These are phyloP conservation scores for Psococerastis gibbosa DNA, from an alignment of 2,888 invertebrate species.

Conservation along the genomic window DNA sequence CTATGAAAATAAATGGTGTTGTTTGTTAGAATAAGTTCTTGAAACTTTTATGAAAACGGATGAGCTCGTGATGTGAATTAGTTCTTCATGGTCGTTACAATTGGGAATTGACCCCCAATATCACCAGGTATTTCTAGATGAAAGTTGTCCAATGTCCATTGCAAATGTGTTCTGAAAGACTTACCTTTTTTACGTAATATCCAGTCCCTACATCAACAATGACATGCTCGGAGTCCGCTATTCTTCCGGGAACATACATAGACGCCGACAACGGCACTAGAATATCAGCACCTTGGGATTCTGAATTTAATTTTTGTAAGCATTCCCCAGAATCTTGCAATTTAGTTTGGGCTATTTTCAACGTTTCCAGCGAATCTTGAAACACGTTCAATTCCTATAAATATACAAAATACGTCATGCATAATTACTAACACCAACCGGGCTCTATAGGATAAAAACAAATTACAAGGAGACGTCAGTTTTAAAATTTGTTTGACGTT, in stretches of 20 bases:
- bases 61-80: too few species aligned
- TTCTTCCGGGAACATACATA: constrained; percentile 88
- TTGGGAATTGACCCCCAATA: too few species aligned
- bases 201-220: constrained; percentile 94
- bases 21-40: too few species aligned
- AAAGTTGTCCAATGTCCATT: too few species aligned
- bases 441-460: too few species aligned
- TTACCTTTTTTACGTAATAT: constrained; percentile 85
- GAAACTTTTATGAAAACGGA: too few species aligned
- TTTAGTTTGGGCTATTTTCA: constrained; percentile 79
- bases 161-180: too few species aligned
- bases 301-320: constrained; percentile 57
- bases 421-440: too few species aligned
- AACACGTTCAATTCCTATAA: constrained; percentile 68
- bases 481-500: neutral
- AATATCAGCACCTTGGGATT: constrained; percentile 61
- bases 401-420: too few species aligned
- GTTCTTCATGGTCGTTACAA: too few species aligned
- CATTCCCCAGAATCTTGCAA: constrained; percentile 76
- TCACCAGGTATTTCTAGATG: too few species aligned
- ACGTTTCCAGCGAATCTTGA: constrained; percentile 71
- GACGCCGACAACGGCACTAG: constrained; percentile 90
- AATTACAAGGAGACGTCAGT: constrained; percentile 9
- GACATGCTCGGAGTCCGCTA: constrained; percentile 68
- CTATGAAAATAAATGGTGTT: too few species aligned